Evolutionary conservation across 2,113 vertebrate genomes (phyloP).

Genomic region (Pollimyrus isidori): DNA sequence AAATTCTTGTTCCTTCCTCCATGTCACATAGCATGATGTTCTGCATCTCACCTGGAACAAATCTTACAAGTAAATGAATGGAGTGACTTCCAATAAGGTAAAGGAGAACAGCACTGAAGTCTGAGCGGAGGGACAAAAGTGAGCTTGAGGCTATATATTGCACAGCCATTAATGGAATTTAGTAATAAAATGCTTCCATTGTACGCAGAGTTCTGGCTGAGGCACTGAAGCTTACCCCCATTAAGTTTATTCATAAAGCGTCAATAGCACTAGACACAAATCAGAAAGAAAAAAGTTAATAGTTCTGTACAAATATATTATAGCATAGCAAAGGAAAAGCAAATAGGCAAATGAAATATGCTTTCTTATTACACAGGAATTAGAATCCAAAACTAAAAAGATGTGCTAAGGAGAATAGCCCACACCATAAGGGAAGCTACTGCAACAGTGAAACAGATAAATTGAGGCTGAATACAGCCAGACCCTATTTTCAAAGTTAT

Average conservation of each 20-base stretch:
- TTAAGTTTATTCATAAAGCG: background rate
- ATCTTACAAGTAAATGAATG: background rate
- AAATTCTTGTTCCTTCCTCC: background rate
- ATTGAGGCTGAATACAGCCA: background rate
- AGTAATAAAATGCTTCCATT: background rate
- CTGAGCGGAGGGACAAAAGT: background rate
- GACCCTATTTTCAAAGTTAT: background rate
- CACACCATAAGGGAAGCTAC: background rate
- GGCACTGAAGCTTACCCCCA: background rate
- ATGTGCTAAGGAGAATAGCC: background rate
- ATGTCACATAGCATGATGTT: background rate
- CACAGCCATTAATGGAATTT: background rate
- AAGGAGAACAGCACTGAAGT: background rate
- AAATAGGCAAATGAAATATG: background rate
- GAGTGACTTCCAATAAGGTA: background rate
- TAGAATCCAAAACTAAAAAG: background rate
- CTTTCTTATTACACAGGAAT: background rate
- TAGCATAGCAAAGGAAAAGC: background rate
- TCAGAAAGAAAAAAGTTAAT: background rate
- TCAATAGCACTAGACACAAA: background rate
- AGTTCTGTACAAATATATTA: background rate
- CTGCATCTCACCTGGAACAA: background rate
- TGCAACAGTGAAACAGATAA: background rate
- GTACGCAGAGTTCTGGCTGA: background rate
- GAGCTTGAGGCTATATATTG: background rate